Percentiles rank a stretch among this genome's conserved stretches.
Conservation (phyloP, 2,797 vertebrate species). For the Coregonus suidteri region DNA sequence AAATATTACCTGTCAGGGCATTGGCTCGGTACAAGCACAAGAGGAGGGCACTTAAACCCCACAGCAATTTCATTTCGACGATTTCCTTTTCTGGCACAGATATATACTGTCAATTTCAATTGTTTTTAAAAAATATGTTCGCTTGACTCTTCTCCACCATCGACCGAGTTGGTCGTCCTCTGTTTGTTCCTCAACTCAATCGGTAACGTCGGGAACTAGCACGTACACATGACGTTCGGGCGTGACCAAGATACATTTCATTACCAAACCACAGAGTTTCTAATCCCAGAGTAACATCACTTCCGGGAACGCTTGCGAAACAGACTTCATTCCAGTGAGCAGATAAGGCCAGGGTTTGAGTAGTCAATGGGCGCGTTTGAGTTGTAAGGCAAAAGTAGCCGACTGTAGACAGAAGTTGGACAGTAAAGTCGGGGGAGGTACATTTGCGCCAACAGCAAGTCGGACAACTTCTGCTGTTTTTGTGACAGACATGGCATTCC, state of each 20-base stretch:
- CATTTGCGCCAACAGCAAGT: too few species aligned
- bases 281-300: neutral
- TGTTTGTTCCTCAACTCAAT: constrained; percentile 54
- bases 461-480: too few species aligned
- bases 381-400: too few species aligned
- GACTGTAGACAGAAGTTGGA: too few species aligned
- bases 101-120: neutral
- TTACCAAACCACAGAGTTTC: neutral
- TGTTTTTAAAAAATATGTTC: neutral
- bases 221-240: constrained; percentile 58
- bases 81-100: neutral
- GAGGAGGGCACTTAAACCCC: constrained; percentile 65
- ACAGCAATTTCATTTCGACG: constrained; percentile 67
- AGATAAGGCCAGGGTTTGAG: too few species aligned
- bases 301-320: neutral
- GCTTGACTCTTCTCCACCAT: neutral
- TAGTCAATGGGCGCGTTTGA: too few species aligned
- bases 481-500: too few species aligned
- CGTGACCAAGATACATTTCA: constrained; percentile 44
- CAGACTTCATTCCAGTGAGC: too few species aligned
- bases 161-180: constrained; percentile 60
- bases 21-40: constrained; percentile 63
- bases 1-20: constrained; percentile 74
- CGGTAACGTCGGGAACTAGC: constrained; percentile 41
- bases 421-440: too few species aligned